Percentiles rank a stretch among this genome's conserved stretches.
These are phyloP conservation scores for Ophraella communa DNA, from an alignment of 2,888 invertebrate species.

Conservation along the genomic window DNA sequence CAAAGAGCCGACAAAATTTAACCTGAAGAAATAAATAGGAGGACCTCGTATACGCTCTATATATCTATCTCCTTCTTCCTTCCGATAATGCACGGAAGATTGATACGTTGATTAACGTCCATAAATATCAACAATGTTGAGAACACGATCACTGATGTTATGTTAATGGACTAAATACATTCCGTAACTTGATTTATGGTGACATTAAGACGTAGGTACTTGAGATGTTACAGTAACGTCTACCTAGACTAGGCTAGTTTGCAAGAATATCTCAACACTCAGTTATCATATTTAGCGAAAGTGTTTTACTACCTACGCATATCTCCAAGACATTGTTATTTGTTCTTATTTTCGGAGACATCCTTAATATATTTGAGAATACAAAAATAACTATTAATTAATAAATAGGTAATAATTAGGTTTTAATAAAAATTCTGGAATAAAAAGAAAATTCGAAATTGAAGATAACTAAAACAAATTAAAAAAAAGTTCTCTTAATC, in stretches of 20 bases:
- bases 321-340: not conserved
- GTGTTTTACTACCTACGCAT: not conserved
- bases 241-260: constrained; percentile 8
- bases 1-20: too few relatives aligned
- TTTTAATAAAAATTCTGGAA: too few relatives aligned
- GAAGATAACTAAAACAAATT: too few relatives aligned
- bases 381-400: too few relatives aligned
- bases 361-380: too few relatives aligned
- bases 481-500: too few relatives aligned
- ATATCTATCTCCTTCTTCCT: not conserved
- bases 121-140: constrained; percentile 28
- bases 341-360: too few relatives aligned
- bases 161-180: constrained; percentile 28
- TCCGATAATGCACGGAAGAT: constrained; percentile 13
- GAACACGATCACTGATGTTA: constrained; percentile 27
- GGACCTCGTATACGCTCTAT: not conserved
- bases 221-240: constrained; percentile 21
- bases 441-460: too few relatives aligned
- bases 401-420: too few relatives aligned
- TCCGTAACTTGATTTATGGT: constrained; percentile 23
- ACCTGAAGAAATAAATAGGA: not conserved
- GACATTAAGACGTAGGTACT: constrained; percentile 24
- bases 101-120: constrained; percentile 26
- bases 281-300: not conserved
- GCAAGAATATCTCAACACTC: not conserved